Evolutionary conservation across 1,140 invertebrate species (phyloP), one percentile per base, ranked within the genome.

Genomic region (Lasaia peninsularis): DNA sequence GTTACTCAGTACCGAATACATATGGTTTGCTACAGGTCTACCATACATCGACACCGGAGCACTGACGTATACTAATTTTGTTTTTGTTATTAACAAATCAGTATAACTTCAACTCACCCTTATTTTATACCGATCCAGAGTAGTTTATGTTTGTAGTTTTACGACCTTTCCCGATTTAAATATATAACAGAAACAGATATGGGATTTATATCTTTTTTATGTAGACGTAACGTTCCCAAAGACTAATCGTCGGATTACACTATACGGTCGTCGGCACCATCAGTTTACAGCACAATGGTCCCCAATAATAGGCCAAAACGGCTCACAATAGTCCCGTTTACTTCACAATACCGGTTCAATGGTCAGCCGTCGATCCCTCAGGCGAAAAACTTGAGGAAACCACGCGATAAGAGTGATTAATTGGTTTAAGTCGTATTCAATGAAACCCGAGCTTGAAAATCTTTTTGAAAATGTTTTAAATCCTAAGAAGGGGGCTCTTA

Each of bases 331-430:
- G 70, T 55, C 44, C 56, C 67, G 68, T 75, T 83, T 80, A 75
- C 74, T 71, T 78, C 69, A 72, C 71, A 72, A 79, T 71, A 75
- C 63, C 62, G 60, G 63, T 69, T 75, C 71, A 78, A 78, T 75
- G 81, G 77, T 74, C 75, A 78, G 68, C 66, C 73, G 65, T 67
- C 73, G 65, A 72, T 69, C 76, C 79, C 78, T 70, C 54, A 56
- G 62, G 54, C 67, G 73, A 82, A 85, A 84, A 83, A 82, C 75
- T 75, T 69, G 60, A 78, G 68, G 75, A 77, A 81, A 76, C 69
- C 69, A 64, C 63, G 71, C 71, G 84, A 87, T 87, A 87, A 84
- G 76, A 80, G 77, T 88, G 82, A 75, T 79, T 80, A 81, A 78
- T 40, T 40, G 37, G 37, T 16, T 40, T 40, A 40, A 40, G 37